Evolutionary conservation across 2,888 invertebrate genomes (phyloP).

Genomic region (Omphaloscelis lunosa): DNA sequence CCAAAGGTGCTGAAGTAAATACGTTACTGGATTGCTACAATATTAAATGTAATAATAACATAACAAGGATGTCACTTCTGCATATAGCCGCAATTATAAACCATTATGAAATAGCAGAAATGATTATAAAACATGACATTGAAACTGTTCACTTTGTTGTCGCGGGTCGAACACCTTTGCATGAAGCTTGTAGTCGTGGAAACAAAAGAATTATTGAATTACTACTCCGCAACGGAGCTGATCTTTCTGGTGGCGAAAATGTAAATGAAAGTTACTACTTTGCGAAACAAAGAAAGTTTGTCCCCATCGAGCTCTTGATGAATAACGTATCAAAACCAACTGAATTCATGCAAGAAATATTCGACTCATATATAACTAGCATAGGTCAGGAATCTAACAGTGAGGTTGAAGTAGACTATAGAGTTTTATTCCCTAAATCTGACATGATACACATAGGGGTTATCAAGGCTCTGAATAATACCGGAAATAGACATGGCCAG

Average conservation of each 20-base stretch:
- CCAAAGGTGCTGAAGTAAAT: not conserved
- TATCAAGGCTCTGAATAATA: conserved; percentile 83
- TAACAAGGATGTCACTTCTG: not conserved
- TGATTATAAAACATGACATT: not conserved
- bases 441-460: conserved; percentile 84
- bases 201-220: not conserved
- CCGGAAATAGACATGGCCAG: conserved; percentile 81
- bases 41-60: no score
- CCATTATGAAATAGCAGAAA: conserved; percentile 1
- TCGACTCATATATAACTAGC: conserved; percentile 82
- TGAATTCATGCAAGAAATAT: conserved; percentile 83
- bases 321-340: conserved; percentile 83
- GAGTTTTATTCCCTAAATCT: conserved; percentile 75
- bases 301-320: conserved; percentile 81
- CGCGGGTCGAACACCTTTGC: not conserved
- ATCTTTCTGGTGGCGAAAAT: not conserved
- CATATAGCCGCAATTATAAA: not conserved
- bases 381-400: conserved; percentile 69
- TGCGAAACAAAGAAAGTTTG: not conserved
- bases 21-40: not conserved
- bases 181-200: not conserved
- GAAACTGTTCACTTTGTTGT: not conserved
- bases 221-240: not conserved
- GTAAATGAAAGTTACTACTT: not conserved
- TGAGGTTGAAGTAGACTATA: conserved; percentile 82